phyloP scores from a whole-genome alignment of 2,113 vertebrate genomes.

The Aptenodytes forsteri region DNA sequence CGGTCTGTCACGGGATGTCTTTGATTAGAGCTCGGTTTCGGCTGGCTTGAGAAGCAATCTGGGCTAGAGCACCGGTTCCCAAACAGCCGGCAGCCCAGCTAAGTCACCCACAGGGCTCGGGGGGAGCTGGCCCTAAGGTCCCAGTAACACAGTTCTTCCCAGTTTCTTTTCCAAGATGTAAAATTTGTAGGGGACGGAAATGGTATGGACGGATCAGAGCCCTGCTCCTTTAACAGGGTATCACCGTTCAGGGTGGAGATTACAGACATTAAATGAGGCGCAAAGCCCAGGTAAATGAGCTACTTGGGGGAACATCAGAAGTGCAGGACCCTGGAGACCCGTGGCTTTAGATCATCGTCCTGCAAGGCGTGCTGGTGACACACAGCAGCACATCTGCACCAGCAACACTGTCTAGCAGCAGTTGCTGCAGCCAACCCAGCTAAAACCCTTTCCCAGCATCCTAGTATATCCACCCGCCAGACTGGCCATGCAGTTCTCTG shows the following conservation, averaged over 20 bases:
- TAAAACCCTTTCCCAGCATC: not conserved
- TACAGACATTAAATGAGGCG: not conserved
- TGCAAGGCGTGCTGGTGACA: not conserved
- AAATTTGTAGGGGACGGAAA: not conserved
- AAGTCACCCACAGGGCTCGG: no score
- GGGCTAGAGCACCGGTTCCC: not conserved
- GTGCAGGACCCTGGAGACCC: not conserved
- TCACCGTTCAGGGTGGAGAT: not conserved
- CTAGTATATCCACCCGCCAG: not conserved
- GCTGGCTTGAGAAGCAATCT: not conserved
- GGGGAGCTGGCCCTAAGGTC: not conserved
- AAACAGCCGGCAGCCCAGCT: not conserved
- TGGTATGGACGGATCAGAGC: not conserved
- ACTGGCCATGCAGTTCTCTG: not conserved
- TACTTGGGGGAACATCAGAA: not conserved
- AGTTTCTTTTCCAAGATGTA: not conserved
- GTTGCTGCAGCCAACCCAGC: not conserved
- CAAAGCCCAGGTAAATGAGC: not conserved
- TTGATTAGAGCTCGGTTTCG: not conserved
- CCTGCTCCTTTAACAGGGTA: not conserved
- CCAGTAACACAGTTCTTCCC: rapidly evolving
- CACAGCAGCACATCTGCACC: not conserved
- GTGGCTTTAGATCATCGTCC: rapidly evolving
- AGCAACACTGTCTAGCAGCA: not conserved
- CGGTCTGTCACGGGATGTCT: not conserved